Base-by-base conservation (phyloP, 2,888 invertebrate species). In the Nomada ferruginata region DNA sequence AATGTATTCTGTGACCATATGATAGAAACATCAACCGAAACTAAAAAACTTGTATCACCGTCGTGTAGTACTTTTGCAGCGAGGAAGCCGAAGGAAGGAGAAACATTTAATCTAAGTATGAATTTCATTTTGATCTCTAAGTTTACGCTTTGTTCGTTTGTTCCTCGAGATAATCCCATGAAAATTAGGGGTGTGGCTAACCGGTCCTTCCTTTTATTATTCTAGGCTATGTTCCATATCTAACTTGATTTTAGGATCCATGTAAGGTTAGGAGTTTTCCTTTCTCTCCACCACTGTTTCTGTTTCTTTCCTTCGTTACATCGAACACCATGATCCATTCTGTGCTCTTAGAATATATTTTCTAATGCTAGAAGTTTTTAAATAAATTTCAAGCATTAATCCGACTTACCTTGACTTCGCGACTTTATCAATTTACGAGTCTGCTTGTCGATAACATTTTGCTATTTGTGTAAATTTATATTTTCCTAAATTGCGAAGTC, bases 1-100 rank as follows among this genome's bases (percentile, higher is more conserved):
- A 86, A 91, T 91, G 89, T 85, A 87, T 87, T 84, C 86, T 85
- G 85, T 85, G 85, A 79, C 87, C 84, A 90, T 88, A 89, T 91
- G 86, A 91, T 91, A 91, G 84, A 87, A 84, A 90, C 66, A 85
- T 82, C 82, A 89, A 84, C 84, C 71, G 68, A 82, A 80, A 75
- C 69, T 47, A 55, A 76, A 76, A 76, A 60, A 84, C 63, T 79
- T 82, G 73, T 76, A 83, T 79, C 69, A 63, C 69, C 82, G 74
- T 85, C 71, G 76, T 76, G 53, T 76, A 77, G 75, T 75, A 75
- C 61, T 75, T 79, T 76, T 71, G 74, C 76, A 77, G 63, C 71
- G 79, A 80, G 76, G 86, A 86, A 84, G 83, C 80, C 84, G 77
- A 79, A 36, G 36, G 70, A 74, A 85, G 79, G 87, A 85, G 83